phyloP scores from a whole-genome alignment of 1,140 invertebrate genomes.

The Lepidurus couesii region DNA sequence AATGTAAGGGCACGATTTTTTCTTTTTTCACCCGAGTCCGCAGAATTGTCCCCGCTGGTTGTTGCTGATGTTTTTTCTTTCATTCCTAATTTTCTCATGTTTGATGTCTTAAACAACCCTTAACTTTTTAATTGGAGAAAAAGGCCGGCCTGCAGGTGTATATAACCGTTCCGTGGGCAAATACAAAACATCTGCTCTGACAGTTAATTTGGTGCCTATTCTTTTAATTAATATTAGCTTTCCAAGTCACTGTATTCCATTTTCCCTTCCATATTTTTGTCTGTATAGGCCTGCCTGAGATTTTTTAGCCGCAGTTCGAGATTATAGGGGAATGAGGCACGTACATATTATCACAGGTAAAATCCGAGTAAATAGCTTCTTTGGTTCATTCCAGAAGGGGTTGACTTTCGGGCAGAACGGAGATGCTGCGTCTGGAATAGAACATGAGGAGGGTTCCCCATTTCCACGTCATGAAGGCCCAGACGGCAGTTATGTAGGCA shows the following conservation, averaged over 20 bases:
- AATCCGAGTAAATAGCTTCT: background rate
- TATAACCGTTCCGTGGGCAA: slow-evolving; percentile 18
- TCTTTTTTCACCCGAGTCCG: too few relatives aligned
- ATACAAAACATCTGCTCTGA: slow-evolving; percentile 22
- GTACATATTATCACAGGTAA: background rate
- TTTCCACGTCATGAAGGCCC: slow-evolving; percentile 33
- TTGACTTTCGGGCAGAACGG: background rate
- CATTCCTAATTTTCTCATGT: background rate
- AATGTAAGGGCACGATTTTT: too few relatives aligned
- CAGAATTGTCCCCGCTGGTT: background rate
- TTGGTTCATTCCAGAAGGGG: background rate
- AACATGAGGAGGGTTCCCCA: slow-evolving; percentile 21
- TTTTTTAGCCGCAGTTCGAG: background rate
- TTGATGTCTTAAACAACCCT: slow-evolving; percentile 6
- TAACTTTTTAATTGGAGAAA: slow-evolving; percentile 20
- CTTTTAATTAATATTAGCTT: too few relatives aligned
- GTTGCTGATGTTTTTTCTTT: background rate
- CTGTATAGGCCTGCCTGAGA: too few relatives aligned
- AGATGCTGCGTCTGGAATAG: slow-evolving; percentile 23
- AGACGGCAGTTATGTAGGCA: slow-evolving; percentile 30
- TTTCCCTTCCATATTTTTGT: too few relatives aligned
- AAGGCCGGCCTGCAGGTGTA: slow-evolving; percentile 20
- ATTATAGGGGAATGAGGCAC: background rate
- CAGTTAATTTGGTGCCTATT: background rate
- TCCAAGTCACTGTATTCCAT: too few relatives aligned